phyloP scores from a whole-genome alignment of 2,888 invertebrate genomes.

The Metalampra italica region DNA sequence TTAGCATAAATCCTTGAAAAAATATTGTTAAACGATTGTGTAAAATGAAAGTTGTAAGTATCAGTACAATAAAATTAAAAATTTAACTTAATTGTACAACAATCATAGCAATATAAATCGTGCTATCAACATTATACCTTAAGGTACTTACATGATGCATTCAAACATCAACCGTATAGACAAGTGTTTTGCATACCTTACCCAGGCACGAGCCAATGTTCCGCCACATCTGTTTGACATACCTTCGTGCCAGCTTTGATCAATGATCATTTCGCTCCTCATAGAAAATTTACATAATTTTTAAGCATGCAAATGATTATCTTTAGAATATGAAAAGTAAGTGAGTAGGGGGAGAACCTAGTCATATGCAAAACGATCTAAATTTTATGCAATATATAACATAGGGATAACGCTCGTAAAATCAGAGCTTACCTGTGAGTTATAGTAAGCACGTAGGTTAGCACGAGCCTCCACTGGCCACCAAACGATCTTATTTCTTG shows the following conservation, averaged over 20 bases:
- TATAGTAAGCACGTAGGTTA: slow-evolving; percentile 20
- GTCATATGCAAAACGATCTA: slow-evolving; percentile 29
- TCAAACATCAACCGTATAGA: neutral
- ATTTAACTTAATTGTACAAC: no score
- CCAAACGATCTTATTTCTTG: slow-evolving; percentile 24
- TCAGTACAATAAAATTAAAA: no score
- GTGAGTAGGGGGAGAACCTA: slow-evolving; percentile 13
- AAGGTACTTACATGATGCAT: no score
- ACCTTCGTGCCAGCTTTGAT: slow-evolving; percentile 1
- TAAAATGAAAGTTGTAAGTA: no score
- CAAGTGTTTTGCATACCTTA: slow-evolving; percentile 29
- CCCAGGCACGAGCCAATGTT: slow-evolving; percentile 20
- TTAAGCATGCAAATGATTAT: slow-evolving; percentile 28
- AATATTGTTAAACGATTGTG: no score
- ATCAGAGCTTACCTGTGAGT: slow-evolving; percentile 23
- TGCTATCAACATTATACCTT: no score
- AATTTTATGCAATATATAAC: slow-evolving; percentile 29
- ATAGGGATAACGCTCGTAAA: slow-evolving; percentile 25
- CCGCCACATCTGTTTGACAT: slow-evolving; percentile 9
- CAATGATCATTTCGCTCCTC: slow-evolving; percentile 3
- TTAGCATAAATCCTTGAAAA: no score
- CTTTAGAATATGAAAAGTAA: slow-evolving; percentile 12
- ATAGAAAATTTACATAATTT: slow-evolving; percentile 17
- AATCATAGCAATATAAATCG: no score
- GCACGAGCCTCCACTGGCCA: slow-evolving; percentile 24